These are phyloP conservation scores for Catharus bicknelli DNA, from an alignment of 2,113 vertebrate species.

Conservation along the genomic window DNA sequence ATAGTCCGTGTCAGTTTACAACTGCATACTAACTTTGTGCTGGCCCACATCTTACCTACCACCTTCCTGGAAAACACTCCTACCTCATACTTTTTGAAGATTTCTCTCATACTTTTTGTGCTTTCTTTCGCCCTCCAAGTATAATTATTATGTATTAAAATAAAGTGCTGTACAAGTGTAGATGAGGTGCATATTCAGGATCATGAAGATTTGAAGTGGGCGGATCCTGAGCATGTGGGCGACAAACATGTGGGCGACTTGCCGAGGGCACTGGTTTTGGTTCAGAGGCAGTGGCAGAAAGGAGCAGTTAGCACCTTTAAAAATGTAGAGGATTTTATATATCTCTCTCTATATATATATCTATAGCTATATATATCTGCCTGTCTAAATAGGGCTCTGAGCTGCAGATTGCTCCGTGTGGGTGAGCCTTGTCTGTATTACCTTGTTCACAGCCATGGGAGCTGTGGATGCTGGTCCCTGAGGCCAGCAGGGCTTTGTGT, in stretches of 20 bases:
- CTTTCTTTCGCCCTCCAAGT: neutral
- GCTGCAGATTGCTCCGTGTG: neutral
- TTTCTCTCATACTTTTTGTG: neutral
- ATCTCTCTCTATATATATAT: neutral
- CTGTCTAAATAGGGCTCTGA: neutral
- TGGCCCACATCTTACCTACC: neutral
- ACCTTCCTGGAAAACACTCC: constrained; percentile 23
- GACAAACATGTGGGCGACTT: neutral
- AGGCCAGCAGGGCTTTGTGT: accelerated
- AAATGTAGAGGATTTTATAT: neutral
- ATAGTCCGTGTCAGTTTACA: constrained; percentile 37
- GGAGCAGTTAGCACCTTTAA: neutral
- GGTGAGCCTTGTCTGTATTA: neutral
- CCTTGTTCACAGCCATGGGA: neutral
- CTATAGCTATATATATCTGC: neutral
- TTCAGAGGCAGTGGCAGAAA: neutral
- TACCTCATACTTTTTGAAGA: neutral
- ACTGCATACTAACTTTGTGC: neutral
- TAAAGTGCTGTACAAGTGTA: neutral
- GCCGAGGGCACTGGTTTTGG: neutral
- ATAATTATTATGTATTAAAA: neutral
- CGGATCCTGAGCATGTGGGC: neutral
- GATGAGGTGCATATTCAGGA: neutral
- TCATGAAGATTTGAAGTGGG: neutral
- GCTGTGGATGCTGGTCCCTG: neutral